Evolutionary conservation across 2,797 vertebrate species (phyloP).

Genomic region (Hemibagrus guttatus): DNA sequence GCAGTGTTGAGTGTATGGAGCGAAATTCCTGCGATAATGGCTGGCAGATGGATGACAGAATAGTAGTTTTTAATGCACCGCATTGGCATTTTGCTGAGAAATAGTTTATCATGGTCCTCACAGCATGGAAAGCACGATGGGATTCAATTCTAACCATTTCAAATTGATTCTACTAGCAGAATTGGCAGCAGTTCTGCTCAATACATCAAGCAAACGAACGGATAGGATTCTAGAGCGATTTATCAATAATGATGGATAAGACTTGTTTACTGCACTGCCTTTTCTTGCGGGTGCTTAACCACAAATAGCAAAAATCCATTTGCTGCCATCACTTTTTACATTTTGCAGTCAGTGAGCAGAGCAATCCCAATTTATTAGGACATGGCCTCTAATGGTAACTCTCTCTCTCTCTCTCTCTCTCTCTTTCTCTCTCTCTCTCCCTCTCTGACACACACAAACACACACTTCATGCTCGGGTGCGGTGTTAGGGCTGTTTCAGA

Average conservation of each 20-base stretch:
- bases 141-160: slow-evolving; percentile 26
- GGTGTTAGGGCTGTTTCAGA: slow-evolving; percentile 29
- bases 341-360: slow-evolving; percentile 45
- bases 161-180: slow-evolving; percentile 24
- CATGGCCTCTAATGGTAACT: slow-evolving; percentile 23
- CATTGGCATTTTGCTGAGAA: slow-evolving; percentile 4
- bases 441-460: slow-evolving; percentile 11
- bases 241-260: slow-evolving; percentile 51
- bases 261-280: slow-evolving; percentile 27
- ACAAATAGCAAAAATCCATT: slow-evolving; percentile 51
- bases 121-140: neutral
- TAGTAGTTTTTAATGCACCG: neutral
- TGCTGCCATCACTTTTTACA: slow-evolving; percentile 45
- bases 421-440: neutral
- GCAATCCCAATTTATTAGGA: slow-evolving; percentile 44
- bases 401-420: neutral
- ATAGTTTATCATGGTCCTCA: slow-evolving; percentile 27
- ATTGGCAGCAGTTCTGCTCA: slow-evolving; percentile 20
- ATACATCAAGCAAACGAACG: slow-evolving; percentile 34
- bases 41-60: slow-evolving; percentile 37
- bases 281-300: slow-evolving; percentile 43
- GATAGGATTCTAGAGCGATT: slow-evolving; percentile 24
- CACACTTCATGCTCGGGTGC: slow-evolving; percentile 13
- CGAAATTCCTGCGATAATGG: slow-evolving; percentile 12
- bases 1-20: slow-evolving; percentile 5